Evolutionary conservation across 2,797 vertebrate species (phyloP), one percentile per base, ranked within the genome.

Genomic region (Amniataba percoides): DNA sequence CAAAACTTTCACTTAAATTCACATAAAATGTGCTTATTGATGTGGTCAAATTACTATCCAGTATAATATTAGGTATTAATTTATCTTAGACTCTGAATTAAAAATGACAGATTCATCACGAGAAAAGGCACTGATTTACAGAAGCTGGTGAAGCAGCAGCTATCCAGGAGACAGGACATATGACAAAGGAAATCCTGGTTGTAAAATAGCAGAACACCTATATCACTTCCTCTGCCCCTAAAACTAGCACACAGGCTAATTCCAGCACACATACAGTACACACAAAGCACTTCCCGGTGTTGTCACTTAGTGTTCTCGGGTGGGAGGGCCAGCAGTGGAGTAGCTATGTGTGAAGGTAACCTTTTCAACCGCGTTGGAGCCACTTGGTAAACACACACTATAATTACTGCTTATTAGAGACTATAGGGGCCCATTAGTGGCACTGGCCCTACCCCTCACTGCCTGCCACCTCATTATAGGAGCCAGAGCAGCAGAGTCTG

Each of bases 321-420:
- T 88, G 84, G 92, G 88, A 88, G 88, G 90, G 75, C 65, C 84
- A 55, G 67, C n/a, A 10, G 66, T 88, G 78, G 83, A 88, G 85
- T 87, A 89, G 84, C 63, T 72, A 65, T 77, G 88, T 91, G 89
- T 92, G 84, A 92, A 84, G 86, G 78, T 92, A 89, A 94, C 92
- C 88, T 92, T 94, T 94, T 87, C 82, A 90, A 88, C 89, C 64
- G 57, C 65, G 80, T 65, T 83, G 71, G 84, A 92, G 81, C 81
- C 89, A 88, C 87, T 89, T 81, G 74, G 88, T 93, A 91, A 91
- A 95, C 87, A 92, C 94, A 94, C 88, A 92, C 90, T 59, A 89
- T 95, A 94, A 96, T 96, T 95, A 94, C 91, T 93, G 90, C 88
- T 93, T 92, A 94, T 94, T 94, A 93, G 84, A 83, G 82, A 85